Base-by-base conservation (phyloP, 1,140 invertebrate genomes). In the Leptinotarsa lineolata region DNA sequence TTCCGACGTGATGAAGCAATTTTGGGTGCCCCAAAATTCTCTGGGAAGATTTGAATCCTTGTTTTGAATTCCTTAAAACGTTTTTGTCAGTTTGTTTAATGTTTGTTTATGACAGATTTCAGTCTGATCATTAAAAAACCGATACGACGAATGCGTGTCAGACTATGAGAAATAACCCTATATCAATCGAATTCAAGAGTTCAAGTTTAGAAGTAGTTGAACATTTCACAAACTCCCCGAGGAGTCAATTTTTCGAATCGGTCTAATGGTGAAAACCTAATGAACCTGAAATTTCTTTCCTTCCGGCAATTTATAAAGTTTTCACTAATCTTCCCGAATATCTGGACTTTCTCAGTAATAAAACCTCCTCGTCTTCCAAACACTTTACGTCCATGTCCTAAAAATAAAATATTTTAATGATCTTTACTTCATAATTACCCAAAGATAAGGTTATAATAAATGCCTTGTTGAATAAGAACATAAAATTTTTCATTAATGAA, bases 41-140 rank as follows among this genome's bases (percentile, higher is more conserved):
- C 4, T 22, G 22, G 22, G 22, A 30, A 30, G 0, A 30, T 30
- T 0, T 8, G 30, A 8, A 54, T 54, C 13, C 6, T n/a, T 54
- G 16, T 15, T 54, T 0, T 54, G 15, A 1, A 16, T 4, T 54
- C 5, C 4, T 54, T 54, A 6, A 0, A n/a, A 54, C 15, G 16
- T n/a, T 54, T 4, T 18, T 8, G 48, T 69, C 68, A 76, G 84
- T 13, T 83, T 84, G 20, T 81, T 81, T 30, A 81, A 85, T 21
- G 83, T 86, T 77, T 81, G 84, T 54, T 83, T 78, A 54, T 86
- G 81, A n/a, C 73, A 22, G 4, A 12, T 77, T 46, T 83, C 78
- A 11, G 70, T 77, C 16, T 76, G 84, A 82, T 84, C 86, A 76
- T 86, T 82, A 4, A 83, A 78, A 77, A 86, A 83, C 6, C 81